Base-by-base conservation (phyloP, 2,888 invertebrate genomes). In the Strigamia maritima region DNA sequence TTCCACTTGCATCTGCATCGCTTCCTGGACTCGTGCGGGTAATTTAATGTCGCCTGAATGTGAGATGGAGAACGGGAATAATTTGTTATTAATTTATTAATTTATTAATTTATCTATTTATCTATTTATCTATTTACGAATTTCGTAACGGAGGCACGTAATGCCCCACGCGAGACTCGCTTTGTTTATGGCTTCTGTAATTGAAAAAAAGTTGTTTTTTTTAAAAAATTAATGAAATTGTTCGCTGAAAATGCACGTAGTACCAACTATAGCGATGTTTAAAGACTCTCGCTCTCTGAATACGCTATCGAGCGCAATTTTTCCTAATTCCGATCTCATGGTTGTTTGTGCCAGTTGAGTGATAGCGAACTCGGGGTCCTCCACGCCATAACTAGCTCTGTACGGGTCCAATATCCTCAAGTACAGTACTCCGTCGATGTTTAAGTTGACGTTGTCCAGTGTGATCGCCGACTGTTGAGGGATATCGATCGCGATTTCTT, bases 1-100 rank as follows among this genome's bases (percentile, higher is more conserved):
- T 87, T 99, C 98, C 0, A 99, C 99, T 88, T 99, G 99, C 97
- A 98, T 98, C 87, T 99, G 99, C 99, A 99, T 99, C 0, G 99
- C 99, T 86, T 98, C 98, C 85, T 98, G 95, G 0, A 99, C 94
- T 83, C 97, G 90, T 0, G 89, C 87, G 0, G 99, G 99, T 81
- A 97, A 88, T 85, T 92, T 92, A 84, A 97, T 95, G 85, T 96
- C 92, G 88, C 93, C 95, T 95, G 83, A n/a, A n/a, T n/a, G n/a
- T n/a, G n/a, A n/a, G 74, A 84, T 82, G 79, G 31, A 75, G 14
- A n/a, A n/a, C n/a, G n/a, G 49, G 2, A 49, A 49, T 6, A 31
- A 31, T 31, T 2, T 49, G n/a, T 49, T 10, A 6, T 49, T 49
- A 49, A 49, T n/a, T 49, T 3, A 49, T 49, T 31, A 31, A 7